Evolutionary conservation across 2,888 invertebrate genomes (phyloP), one percentile per base, ranked within the genome.

Genomic region (Sphaeridia pumilis): DNA sequence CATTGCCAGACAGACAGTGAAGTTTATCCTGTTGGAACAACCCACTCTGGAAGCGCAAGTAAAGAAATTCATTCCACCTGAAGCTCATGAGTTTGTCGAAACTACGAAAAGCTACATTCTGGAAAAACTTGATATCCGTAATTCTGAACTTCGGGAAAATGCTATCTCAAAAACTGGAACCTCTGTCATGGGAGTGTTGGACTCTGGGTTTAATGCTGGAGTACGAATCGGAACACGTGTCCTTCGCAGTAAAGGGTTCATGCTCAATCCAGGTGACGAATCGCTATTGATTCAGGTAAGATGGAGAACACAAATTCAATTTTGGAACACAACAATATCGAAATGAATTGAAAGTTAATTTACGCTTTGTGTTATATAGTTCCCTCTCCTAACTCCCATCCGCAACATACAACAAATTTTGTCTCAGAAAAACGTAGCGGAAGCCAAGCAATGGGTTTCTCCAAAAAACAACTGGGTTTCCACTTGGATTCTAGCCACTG

Each of bases 221-320:
- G 14, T 3, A 7, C 41, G 24, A 17, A 28, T 52, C 21, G 34
- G 52, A 2, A 20, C 14, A 14, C 27, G 31, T 12, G 4, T 46
- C 26, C 28, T 52, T 14, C 46, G 46, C 17, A 46, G 46, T n/a
- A 52, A 52, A 24, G 52, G 52, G 17, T 52, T 52, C 26, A 10
- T 46, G 10, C 22, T 46, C 4, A 24, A 41, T 22, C 5, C n/a
- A 2, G 14, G 38, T 10, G 46, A 52, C 26, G 25, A 44, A 22
- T 52, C 52, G 22, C 1, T 46, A 5, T 3, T 52, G 3, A 12
- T 52, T 7, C 52, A 52, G 34, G 52, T 52, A n/a, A 49, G 42
- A 41, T 7, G 7, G 7, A 31, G 14, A 10, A 31, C 31, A 31
- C 45, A 7, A 45, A 17, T 20, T 27, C 27, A 4, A 45, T 27